These are phyloP conservation scores for Coelinius sp. DNA, from an alignment of 2,888 invertebrate species.

Conservation along the genomic window DNA sequence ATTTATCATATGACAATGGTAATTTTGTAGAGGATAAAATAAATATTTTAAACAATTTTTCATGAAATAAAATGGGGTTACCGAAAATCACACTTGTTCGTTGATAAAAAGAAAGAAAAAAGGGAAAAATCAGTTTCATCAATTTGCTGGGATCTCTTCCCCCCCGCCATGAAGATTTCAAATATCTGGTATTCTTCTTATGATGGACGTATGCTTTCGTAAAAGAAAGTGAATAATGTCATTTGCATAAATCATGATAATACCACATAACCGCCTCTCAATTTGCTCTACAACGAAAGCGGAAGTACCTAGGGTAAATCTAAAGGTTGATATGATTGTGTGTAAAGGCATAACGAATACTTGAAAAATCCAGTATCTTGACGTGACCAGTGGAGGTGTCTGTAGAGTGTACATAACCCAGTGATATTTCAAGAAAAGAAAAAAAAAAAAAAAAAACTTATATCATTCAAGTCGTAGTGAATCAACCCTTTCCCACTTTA, in stretches of 20 bases:
- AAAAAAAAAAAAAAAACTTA: not conserved
- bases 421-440: not conserved
- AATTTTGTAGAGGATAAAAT: not conserved
- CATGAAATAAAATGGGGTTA: too few relatives aligned
- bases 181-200: too few relatives aligned
- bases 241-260: conserved; percentile 42
- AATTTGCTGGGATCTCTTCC: too few relatives aligned
- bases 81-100: too few relatives aligned
- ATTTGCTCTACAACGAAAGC: not conserved
- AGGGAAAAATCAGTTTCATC: too few relatives aligned
- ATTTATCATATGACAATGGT: not conserved
- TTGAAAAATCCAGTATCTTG: not conserved
- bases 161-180: too few relatives aligned
- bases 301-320: not conserved
- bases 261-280: conserved; percentile 6
- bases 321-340: not conserved
- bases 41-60: not conserved
- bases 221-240: not conserved
- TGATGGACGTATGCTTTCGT: too few relatives aligned
- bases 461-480: not conserved
- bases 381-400: not conserved
- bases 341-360: not conserved
- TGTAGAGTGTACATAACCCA: not conserved
- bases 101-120: too few relatives aligned
- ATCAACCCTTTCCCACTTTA: not conserved